Base-by-base conservation (phyloP, 2,113 vertebrate species). In the Nothocercus julius region DNA sequence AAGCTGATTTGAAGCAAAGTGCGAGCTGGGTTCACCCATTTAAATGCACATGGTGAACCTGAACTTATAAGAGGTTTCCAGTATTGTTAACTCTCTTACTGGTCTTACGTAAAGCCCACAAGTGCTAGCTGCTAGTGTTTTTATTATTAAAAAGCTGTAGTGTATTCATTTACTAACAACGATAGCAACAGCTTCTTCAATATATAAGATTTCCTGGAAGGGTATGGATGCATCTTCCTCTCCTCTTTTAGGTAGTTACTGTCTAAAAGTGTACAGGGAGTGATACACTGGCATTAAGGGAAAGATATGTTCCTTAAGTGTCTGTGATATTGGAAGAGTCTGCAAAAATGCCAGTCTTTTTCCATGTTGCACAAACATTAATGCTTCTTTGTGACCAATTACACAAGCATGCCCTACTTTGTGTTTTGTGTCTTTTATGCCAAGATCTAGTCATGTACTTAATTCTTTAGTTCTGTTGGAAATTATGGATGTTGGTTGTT, bases 351-450 rank as follows among this genome's bases (percentile, higher is more conserved):
- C 49, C 17, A 47, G 44, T 70, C 49, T 49, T 76, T 87, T 94
- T 69, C 74, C 87, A 21, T 69, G 93, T 94, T 63, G 89, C 91
- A 75, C 96, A 95, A 94, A 88, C 40, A 89, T 88, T 93, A 24
- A 17, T 42, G 95, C 78, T 96, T 94, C 83, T 92, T 88, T 92
- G 70, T 94, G 88, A 84, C 73, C 83, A 75, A 80, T 45, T 75
- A 96, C 91, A 89, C 92, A 95, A 92, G 93, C 93, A 85, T 85
- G 89, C 49, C 36, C 45, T 83, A 85, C 82, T 93, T 95, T 90
- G 79, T 96, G 90, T 92, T 95, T 90, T 66, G 95, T 94, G 95
- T 92, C 96, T 97, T 96, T 96, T 81, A 87, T 82, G 94, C 86
- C 72, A 51, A 89, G 90, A 93, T 72, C 85, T 82, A 86, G 51